Percentiles rank a stretch among this genome's conserved stretches.
phyloP scores from a whole-genome alignment of 2,888 invertebrate species.

The Hirtodrosophila cameraria region DNA sequence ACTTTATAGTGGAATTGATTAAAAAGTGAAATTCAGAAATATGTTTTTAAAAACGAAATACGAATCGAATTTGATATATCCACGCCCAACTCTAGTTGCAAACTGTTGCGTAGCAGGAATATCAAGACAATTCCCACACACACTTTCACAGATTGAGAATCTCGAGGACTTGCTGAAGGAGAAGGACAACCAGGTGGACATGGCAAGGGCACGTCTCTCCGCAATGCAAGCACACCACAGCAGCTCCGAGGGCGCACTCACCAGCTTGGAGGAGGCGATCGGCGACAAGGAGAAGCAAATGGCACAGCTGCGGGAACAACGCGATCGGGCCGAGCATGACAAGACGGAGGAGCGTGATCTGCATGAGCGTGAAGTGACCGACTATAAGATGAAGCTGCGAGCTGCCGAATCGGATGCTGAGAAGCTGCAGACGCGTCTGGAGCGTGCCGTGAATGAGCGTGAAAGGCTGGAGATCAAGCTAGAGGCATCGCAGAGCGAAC shows the following conservation, averaged over 20 bases:
- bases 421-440: slow-evolving; percentile 93
- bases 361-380: slow-evolving; percentile 96
- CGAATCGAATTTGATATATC: too few relatives aligned
- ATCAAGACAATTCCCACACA: neutral
- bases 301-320: slow-evolving; percentile 94
- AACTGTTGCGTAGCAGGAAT: neutral
- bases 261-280: slow-evolving; percentile 96
- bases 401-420: slow-evolving; percentile 96
- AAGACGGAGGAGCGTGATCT: slow-evolving; percentile 97
- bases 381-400: slow-evolving; percentile 97
- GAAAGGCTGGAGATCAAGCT: slow-evolving; percentile 95
- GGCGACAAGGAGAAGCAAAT: slow-evolving; percentile 99
- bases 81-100: neutral
- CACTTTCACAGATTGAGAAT: slow-evolving; percentile 92
- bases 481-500: slow-evolving; percentile 95
- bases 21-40: too few relatives aligned
- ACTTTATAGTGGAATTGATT: too few relatives aligned
- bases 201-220: slow-evolving; percentile 94
- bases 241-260: slow-evolving; percentile 95
- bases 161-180: slow-evolving; percentile 98
- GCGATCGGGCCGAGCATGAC: slow-evolving; percentile 97
- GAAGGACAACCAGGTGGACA: slow-evolving; percentile 98
- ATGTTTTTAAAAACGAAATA: too few relatives aligned
- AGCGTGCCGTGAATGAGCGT: slow-evolving; percentile 95
- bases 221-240: slow-evolving; percentile 98